Evolutionary conservation across 1,140 invertebrate genomes (phyloP), one percentile per base, ranked within the genome.

Genomic region (Drosophila eugracilis): DNA sequence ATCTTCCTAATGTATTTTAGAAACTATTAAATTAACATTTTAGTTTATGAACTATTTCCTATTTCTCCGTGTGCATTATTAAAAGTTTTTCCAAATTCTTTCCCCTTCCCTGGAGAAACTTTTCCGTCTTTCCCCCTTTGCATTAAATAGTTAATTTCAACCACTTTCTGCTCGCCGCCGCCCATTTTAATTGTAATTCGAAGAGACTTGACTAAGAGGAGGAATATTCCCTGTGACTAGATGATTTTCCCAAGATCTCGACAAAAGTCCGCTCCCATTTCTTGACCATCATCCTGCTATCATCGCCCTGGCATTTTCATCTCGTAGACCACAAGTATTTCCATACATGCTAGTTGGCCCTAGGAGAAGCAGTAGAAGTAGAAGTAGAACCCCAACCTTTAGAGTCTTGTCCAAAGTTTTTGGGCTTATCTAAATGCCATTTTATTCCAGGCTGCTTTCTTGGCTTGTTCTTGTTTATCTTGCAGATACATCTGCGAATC

Each of bases 361-460:
- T n/a, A n/a, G n/a, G n/a, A 59, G 32, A 59, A 55, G 17, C 19
- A 22, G 24, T 19, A 28, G 19, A 6, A 12, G 17, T 5, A 15
- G 36, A 39, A 17, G 15, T 17, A 10, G 36, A 17, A 3, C 14
- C 15, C 15, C 15, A 21, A 24, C 26, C 50, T 24, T 34, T 2
- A 12, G 10, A 32, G 24, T 10, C 28, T 26, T 12, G 36, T 59
- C 41, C 44, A 69, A 71, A 77, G 45, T 76, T 77, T 75, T 60
- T 42, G 34, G 60, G 57, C 76, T 86, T 84, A 84, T 84, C 80
- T 84, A 86, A 84, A 80, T 80, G 80, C 76, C 80, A 80, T 85
- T 84, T 80, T 62, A 76, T 57, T 76, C 54, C 48, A n/a, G 14
- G 70, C 48, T 69, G 30, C 30, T 36, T 36, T 42, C 69, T 53